Evolutionary conservation across 2,888 invertebrate genomes (phyloP).

Genomic region (Orchesellides sinensis): DNA sequence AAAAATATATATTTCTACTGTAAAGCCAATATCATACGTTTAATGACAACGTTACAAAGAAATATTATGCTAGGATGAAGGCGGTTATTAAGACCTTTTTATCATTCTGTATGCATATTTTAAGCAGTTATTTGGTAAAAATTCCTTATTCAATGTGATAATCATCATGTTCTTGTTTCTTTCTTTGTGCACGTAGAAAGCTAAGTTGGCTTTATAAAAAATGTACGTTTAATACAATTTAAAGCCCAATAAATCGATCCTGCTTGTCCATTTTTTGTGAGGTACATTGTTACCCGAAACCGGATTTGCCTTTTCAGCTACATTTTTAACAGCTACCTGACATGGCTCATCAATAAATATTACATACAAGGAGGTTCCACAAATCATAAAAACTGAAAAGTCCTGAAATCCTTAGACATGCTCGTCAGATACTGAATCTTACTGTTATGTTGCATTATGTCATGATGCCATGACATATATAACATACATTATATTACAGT

Average conservation of each 20-base stretch:
- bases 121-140: background rate
- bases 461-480: too few species aligned
- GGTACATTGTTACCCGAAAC: conserved; percentile 8
- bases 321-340: background rate
- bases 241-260: background rate
- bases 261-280: background rate
- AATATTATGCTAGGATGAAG: background rate
- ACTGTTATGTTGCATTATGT: too few species aligned
- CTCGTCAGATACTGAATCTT: too few species aligned
- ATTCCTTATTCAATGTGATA: background rate
- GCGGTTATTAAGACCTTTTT: background rate
- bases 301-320: conserved; percentile 12
- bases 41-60: conserved; percentile 7
- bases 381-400: too few species aligned
- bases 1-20: conserved; percentile 15
- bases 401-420: too few species aligned
- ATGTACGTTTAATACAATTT: background rate
- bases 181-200: too few species aligned
- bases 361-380: too few species aligned
- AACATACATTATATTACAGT: too few species aligned
- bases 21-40: conserved; percentile 18
- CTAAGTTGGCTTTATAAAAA: too few species aligned
- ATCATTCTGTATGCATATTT: background rate
- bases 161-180: too few species aligned
- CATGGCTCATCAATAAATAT: too few species aligned